phyloP scores from a whole-genome alignment of 2,113 vertebrate species.

The Daphoenositta chrysoptera region DNA sequence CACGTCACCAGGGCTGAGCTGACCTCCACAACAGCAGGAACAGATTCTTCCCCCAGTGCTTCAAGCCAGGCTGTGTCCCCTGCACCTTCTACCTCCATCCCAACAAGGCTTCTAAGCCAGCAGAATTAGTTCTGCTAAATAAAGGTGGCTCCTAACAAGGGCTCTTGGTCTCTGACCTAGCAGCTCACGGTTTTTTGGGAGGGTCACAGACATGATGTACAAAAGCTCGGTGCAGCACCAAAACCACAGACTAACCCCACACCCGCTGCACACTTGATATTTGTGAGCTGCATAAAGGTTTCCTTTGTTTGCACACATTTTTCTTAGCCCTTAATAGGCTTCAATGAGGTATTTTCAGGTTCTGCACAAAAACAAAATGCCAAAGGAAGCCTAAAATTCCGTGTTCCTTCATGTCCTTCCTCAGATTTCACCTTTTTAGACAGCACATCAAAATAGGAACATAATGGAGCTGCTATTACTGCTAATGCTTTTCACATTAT shows the following conservation, averaged over 20 bases:
- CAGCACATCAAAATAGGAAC: not conserved
- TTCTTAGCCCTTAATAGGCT: not conserved
- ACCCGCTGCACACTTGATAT: accelerated
- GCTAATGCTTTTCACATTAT: conserved; percentile 10
- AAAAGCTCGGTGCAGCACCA: not conserved
- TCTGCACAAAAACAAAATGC: not conserved
- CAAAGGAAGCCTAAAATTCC: not conserved
- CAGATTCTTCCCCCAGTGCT: not conserved
- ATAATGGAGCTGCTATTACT: conserved; percentile 9
- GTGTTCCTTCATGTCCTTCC: not conserved
- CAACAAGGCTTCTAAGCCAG: not conserved
- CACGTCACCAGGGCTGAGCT: not conserved
- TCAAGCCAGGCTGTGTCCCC: not conserved
- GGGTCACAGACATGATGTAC: not conserved
- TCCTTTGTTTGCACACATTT: not conserved
- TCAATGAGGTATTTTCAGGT: not conserved
- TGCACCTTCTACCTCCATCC: not conserved
- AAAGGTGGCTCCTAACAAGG: not conserved
- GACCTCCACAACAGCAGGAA: not conserved
- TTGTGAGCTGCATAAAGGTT: not conserved
- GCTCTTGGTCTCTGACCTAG: not conserved
- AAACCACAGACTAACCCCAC: not conserved
- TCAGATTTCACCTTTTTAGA: conserved; percentile 1
- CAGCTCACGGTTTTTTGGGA: not conserved
- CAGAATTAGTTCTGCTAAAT: not conserved